Conservation (phyloP, 1,140 invertebrate genomes). For the Trichomalopsis sarcophagae region DNA sequence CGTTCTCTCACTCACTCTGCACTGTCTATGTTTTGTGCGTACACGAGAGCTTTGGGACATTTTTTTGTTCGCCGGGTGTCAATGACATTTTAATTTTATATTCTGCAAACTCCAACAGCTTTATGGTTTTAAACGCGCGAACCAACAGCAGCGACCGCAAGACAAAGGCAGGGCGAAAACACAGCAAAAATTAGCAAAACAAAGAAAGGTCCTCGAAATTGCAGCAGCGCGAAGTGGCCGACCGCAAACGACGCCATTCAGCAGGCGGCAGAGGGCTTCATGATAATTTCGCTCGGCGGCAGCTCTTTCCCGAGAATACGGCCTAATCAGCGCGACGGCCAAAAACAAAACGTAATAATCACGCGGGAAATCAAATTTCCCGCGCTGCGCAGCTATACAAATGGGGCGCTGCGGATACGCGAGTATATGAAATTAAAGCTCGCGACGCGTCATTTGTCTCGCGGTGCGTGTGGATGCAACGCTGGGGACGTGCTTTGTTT, state of each 20-base stretch:
- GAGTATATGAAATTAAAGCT: conserved; percentile 37
- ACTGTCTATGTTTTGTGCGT: no score
- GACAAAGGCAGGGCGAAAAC: no score
- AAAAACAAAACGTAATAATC: conserved; percentile 1
- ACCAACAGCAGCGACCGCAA: no score
- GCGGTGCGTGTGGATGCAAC: neutral
- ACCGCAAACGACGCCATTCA: neutral
- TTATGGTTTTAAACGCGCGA: no score
- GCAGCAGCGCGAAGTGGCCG: neutral
- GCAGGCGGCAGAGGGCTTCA: neutral
- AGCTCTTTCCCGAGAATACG: neutral
- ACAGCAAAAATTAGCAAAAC: neutral
- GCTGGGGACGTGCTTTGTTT: no score
- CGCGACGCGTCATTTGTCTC: conserved; percentile 10
- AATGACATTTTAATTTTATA: no score
- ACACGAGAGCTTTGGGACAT: neutral
- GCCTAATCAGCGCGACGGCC: neutral
- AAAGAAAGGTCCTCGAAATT: neutral
- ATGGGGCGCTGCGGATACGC: neutral
- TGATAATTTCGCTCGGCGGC: neutral
- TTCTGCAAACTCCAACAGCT: no score
- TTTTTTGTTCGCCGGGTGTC: no score
- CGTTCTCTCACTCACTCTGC: neutral
- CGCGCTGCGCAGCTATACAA: neutral
- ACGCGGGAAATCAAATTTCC: neutral